phyloP scores from a whole-genome alignment of 2,113 vertebrate genomes.

The Dipodomys stephensi region DNA sequence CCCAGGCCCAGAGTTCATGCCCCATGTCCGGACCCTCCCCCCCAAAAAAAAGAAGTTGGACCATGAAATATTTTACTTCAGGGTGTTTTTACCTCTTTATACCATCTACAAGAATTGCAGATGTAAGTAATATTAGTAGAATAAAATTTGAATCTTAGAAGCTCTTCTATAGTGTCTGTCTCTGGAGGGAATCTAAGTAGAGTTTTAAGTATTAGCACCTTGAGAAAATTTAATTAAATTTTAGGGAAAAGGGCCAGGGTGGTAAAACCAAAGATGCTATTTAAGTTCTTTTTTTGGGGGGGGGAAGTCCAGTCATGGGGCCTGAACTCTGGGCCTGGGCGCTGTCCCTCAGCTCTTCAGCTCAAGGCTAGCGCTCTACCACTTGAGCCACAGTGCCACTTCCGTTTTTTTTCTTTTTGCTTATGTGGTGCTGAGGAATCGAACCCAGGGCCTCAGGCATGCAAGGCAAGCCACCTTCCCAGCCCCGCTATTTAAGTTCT shows the following conservation, averaged over 20 bases:
- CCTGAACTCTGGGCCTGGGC: too few relatives aligned
- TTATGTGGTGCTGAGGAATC: too few relatives aligned
- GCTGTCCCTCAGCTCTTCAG: too few relatives aligned
- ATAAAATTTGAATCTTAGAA: constrained; percentile 28
- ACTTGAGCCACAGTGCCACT: too few relatives aligned
- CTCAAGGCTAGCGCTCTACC: too few relatives aligned
- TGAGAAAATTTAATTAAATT: constrained; percentile 81
- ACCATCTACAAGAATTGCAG: constrained; percentile 23
- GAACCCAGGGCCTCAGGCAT: too few relatives aligned
- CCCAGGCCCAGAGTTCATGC: too few relatives aligned
- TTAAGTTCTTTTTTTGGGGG: too few relatives aligned
- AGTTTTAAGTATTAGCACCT: constrained; percentile 73
- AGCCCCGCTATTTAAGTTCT: not conserved
- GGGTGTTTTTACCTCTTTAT: constrained; percentile 23
- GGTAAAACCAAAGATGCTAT: constrained; percentile 41
- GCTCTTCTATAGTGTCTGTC: constrained; percentile 58
- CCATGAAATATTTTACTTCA: constrained; percentile 21
- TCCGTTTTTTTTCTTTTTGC: too few relatives aligned
- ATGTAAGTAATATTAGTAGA: constrained; percentile 45
- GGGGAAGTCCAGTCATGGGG: too few relatives aligned
- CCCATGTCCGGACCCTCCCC: too few relatives aligned
- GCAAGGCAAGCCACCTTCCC: too few relatives aligned
- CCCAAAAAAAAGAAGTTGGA: constrained; percentile 39
- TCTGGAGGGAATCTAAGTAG: constrained; percentile 61
- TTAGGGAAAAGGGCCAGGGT: constrained; percentile 73